phyloP scores from a whole-genome alignment of 1,140 invertebrate genomes.

The Heliothis subflexa region DNA sequence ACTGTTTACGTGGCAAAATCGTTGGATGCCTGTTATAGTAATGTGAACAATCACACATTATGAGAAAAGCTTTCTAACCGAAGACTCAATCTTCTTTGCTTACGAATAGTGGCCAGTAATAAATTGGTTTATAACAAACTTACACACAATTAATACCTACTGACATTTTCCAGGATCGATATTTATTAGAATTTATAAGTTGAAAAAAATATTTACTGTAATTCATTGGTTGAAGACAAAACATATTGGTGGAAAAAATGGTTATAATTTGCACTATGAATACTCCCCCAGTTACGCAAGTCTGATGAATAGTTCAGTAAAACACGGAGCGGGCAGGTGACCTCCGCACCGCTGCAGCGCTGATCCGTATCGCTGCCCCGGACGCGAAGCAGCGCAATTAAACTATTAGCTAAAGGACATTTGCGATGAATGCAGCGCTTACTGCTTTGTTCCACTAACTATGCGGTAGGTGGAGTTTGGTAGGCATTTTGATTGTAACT shows the following conservation, averaged over 20 bases:
- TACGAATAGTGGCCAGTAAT: too few species aligned
- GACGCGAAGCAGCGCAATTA: constrained; percentile 65
- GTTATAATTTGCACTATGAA: constrained; percentile 47
- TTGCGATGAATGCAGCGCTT: constrained; percentile 44
- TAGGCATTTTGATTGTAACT: constrained; percentile 14
- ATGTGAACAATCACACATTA: too few species aligned
- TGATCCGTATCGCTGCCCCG: constrained; percentile 65
- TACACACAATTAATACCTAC: too few species aligned
- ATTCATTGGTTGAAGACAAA: background rate
- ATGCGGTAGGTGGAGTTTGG: constrained; percentile 23
- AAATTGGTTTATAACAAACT: too few species aligned
- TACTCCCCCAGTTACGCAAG: constrained; percentile 60
- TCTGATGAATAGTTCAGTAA: constrained; percentile 65
- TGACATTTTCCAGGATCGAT: too few species aligned
- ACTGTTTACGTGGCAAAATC: too few species aligned
- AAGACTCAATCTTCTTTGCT: too few species aligned
- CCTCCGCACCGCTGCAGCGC: constrained; percentile 57
- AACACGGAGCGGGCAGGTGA: constrained; percentile 57
- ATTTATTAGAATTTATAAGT: too few species aligned
- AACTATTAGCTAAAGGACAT: constrained; percentile 66
- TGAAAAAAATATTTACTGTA: too few species aligned
- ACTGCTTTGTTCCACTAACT: constrained; percentile 16
- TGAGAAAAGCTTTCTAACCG: too few species aligned
- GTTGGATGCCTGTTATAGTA: too few species aligned
- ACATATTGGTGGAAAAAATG: background rate